Evolutionary conservation across 1,140 invertebrate genomes (phyloP).

Genomic region (Ips nitidus): DNA sequence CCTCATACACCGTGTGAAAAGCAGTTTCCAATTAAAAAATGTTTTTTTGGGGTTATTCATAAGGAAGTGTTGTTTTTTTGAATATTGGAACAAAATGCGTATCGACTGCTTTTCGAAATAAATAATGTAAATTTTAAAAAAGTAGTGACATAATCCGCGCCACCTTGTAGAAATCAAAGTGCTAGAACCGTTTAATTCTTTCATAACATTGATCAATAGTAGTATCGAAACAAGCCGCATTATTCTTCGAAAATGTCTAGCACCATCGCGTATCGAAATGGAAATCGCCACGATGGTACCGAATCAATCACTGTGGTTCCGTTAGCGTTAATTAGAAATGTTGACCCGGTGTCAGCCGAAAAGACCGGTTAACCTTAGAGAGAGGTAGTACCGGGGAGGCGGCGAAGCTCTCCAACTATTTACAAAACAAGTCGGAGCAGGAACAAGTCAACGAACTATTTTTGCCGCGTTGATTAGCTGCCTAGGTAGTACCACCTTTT

Average conservation of each 20-base stretch:
- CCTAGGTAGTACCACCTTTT: not conserved
- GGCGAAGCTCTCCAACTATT: slow-evolving; percentile 16
- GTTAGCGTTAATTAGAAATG: slow-evolving; percentile 48
- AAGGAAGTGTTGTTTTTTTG: too few relatives aligned
- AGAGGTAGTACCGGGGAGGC: slow-evolving; percentile 17
- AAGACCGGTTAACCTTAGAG: slow-evolving; percentile 35
- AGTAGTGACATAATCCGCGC: too few relatives aligned
- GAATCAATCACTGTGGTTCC: slow-evolving; percentile 44
- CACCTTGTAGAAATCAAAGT: not conserved
- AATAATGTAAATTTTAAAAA: too few relatives aligned
- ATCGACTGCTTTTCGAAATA: too few relatives aligned
- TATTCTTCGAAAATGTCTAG: slow-evolving; percentile 9
- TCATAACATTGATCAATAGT: too few relatives aligned
- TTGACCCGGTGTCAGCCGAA: slow-evolving; percentile 43
- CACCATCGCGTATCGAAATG: slow-evolving; percentile 13
- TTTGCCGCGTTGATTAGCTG: slow-evolving; percentile 14
- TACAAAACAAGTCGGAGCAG: slow-evolving; percentile 21
- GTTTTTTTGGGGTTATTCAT: too few relatives aligned
- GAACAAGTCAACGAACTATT: slow-evolving; percentile 23
- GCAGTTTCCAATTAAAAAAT: too few relatives aligned
- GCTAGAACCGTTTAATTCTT: not conserved
- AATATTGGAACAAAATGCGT: too few relatives aligned
- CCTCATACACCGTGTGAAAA: too few relatives aligned
- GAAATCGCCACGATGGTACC: slow-evolving; percentile 38
- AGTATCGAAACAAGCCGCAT: not conserved